Evolutionary conservation across 2,888 invertebrate genomes (phyloP).

Genomic region (Linyphia triangularis): DNA sequence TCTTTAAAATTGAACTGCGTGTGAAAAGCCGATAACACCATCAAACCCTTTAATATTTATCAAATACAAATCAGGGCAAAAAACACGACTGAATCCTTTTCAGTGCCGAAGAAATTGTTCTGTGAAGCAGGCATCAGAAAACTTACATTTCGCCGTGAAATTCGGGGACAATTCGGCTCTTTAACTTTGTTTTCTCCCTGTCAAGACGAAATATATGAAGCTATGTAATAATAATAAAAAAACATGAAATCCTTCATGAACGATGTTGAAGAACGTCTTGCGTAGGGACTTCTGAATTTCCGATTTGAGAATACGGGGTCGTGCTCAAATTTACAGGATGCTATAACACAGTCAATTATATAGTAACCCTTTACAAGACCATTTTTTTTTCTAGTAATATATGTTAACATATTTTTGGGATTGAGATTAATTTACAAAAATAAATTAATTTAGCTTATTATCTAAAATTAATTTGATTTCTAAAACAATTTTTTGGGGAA

Average conservation of each 20-base stretch:
- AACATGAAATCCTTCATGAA: slow-evolving; percentile 7
- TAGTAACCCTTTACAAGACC: no score
- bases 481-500: no score
- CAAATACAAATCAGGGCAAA: slow-evolving; percentile 44
- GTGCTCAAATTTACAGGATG: not conserved
- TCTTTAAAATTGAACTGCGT: slow-evolving; percentile 9
- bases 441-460: no score
- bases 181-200: slow-evolving; percentile 40
- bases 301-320: not conserved
- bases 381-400: no score
- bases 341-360: not conserved
- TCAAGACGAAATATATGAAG: slow-evolving; percentile 39
- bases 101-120: slow-evolving; percentile 29
- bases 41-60: slow-evolving; percentile 39
- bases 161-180: slow-evolving; percentile 43
- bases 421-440: no score
- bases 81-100: not conserved
- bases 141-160: slow-evolving; percentile 30
- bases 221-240: slow-evolving; percentile 46
- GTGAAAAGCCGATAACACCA: slow-evolving; percentile 9
- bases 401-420: no score
- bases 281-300: slow-evolving; percentile 15
- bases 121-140: slow-evolving; percentile 27
- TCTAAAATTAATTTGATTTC: no score
- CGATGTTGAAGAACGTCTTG: not conserved